These are phyloP conservation scores for Panagrolaimus sp. DNA, from an alignment of 1,140 invertebrate species.

Conservation along the genomic window DNA sequence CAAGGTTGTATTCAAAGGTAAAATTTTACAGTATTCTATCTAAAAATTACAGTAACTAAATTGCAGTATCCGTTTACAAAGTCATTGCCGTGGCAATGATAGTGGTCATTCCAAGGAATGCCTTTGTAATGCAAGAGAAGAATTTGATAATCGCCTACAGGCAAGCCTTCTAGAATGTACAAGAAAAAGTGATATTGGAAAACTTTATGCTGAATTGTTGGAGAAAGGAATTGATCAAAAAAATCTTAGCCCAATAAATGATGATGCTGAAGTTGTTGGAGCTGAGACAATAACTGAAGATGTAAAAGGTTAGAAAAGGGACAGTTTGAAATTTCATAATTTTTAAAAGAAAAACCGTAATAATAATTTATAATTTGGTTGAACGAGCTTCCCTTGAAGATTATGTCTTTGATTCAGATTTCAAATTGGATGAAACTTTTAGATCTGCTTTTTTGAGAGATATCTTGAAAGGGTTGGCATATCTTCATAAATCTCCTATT, in stretches of 20 bases:
- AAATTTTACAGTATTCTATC: not conserved
- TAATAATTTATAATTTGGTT: slow-evolving; percentile 49
- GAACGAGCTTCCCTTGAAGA: slow-evolving; percentile 50
- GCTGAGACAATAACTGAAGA: not conserved
- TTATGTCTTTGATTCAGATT: slow-evolving; percentile 50
- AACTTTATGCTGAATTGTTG: not conserved
- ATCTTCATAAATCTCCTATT: slow-evolving; percentile 52
- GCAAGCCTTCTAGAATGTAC: slow-evolving; percentile 19
- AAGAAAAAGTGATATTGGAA: slow-evolving; percentile 11
- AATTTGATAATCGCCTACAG: slow-evolving; percentile 41
- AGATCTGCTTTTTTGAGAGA: slow-evolving; percentile 41
- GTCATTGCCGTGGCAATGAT: slow-evolving; percentile 28
- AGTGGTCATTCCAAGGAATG: slow-evolving; percentile 32
- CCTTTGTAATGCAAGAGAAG: slow-evolving; percentile 46
- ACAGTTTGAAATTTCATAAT: no score
- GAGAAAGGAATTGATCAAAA: slow-evolving; percentile 2
- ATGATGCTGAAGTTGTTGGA: slow-evolving; percentile 25
- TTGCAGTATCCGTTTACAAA: slow-evolving; percentile 38
- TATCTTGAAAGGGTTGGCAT: slow-evolving; percentile 44
- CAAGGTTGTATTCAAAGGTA: slow-evolving; percentile 37
- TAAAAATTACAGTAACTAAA: not conserved
- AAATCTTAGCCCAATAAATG: slow-evolving; percentile 18
- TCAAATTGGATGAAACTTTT: slow-evolving; percentile 36
- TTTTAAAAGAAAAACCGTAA: slow-evolving; percentile 9
- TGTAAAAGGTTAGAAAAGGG: no score